Base-by-base conservation (phyloP, 2,888 invertebrate genomes). In the Syrista parreyssii region DNA sequence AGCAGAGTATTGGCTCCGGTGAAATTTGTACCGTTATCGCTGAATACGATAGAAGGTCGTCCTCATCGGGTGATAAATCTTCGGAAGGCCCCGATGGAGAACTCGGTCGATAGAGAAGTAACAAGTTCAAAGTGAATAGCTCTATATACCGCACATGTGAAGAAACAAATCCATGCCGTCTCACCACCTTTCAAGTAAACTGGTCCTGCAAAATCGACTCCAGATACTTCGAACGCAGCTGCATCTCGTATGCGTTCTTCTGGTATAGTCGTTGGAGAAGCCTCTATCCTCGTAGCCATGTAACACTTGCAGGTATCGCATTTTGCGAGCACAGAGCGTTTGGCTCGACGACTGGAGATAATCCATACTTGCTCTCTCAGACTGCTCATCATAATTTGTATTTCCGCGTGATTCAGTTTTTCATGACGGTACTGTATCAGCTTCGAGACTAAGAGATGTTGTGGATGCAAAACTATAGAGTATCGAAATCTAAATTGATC, bases 11-110 rank as follows among this genome's bases (percentile, higher is more conserved):
- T 81, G 0, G 84, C 80, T 12, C 90, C 86, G 0, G 84, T 78
- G 80, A 92, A 92, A 78, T 90, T 90, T 0, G 88, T 87, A 0
- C 89, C 91, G 79, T 92, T 91, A 79, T 92, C 91, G 23, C 83
- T 85, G 75, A 84, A 88, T 9, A 91, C 86, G 11, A 80, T 82
- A 1, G 75, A 78, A 1, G 88, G 88, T 40, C 86, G 78, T 9
- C 91, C 88, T 34, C 88, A 78, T 68, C 89, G 78, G 1, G 86
- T 83, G 30, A 89, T 82, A 76, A 91, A 91, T 72, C 90, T 77
- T 68, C 87, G 75, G 12, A 91, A 78, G 12, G 85, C 84, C 33
- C 75, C 80, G 6, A 91, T 71, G 79, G 91, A 90, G 1, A 78
- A 79, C 11, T 82, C 74, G 0, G 90, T 88, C 11, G 86, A 84